Conservation (phyloP, 2,888 invertebrate genomes). For the Sinohyriopsis cumingii region DNA sequence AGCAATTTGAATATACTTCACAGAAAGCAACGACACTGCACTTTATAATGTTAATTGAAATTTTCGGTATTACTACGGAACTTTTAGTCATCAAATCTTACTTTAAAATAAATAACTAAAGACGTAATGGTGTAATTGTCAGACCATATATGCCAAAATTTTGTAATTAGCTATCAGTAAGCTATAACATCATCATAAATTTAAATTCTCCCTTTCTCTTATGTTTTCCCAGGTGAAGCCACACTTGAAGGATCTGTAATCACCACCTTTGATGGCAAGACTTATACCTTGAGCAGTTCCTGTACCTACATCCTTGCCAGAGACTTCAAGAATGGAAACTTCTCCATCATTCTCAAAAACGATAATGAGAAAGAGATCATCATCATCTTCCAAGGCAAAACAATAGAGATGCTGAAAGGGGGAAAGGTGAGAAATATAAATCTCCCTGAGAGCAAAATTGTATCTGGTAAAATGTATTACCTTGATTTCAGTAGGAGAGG, state of each 20-base stretch:
- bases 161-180: slow-evolving; percentile 20
- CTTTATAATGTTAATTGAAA: too few relatives aligned
- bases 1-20: too few relatives aligned
- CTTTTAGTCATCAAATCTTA: too few relatives aligned
- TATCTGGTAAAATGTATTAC: too few relatives aligned
- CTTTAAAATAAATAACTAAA: not conserved
- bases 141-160: not conserved
- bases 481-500: too few relatives aligned
- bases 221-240: slow-evolving; percentile 80
- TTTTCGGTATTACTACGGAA: too few relatives aligned
- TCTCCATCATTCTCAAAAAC: slow-evolving; percentile 84
- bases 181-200: not conserved
- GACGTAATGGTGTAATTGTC: not conserved
- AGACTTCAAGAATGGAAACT: slow-evolving; percentile 86
- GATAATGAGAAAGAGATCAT: slow-evolving; percentile 56
- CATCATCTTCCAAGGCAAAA: slow-evolving; percentile 32
- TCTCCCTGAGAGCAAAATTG: too few relatives aligned
- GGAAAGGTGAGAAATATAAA: slow-evolving; percentile 34
- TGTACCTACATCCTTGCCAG: slow-evolving; percentile 88
- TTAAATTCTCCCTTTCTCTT: not conserved
- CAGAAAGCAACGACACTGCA: too few relatives aligned
- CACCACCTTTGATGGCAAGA: slow-evolving; percentile 88
- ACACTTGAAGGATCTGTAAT: slow-evolving; percentile 86
- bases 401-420: slow-evolving; percentile 47
- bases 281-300: slow-evolving; percentile 81